Base-by-base conservation (phyloP, 2,113 vertebrate species). In the Eulacestoma nigropectus region DNA sequence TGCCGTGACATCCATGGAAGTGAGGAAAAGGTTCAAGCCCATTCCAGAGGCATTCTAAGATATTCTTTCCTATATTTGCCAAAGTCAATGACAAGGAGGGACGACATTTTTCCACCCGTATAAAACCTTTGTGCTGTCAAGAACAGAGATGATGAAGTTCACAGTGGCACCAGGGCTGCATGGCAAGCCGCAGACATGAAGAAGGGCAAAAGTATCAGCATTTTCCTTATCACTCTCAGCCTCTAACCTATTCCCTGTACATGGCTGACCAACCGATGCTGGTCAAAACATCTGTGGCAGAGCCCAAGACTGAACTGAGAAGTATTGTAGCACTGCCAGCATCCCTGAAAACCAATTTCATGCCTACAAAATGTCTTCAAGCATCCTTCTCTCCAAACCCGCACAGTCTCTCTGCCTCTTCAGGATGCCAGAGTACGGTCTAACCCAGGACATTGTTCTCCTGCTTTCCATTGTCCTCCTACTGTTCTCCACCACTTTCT, bases 341-440 rank as follows among this genome's bases (percentile, higher is more conserved):
- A 64, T 29, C 4, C 1, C 18, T 4, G 1, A 30, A 15, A 33
- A 42, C 6, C 8, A 15, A 6, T 56, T 69, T 9, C 8, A 15
- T 27, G 26, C 20, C 26, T 47, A 41, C 13, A 63, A 67, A 78
- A 33, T 6, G 3, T 25, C 35, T 78, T 41, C 52, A 78, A 22
- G 13, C 19, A 13, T 69, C 16, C 6, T 81, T 63, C 32, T 75
- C 16, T 84, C 33, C 49, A 64, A 52, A 47, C 3, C 6, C 19
- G 3, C 2, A 13, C 4, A 3, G 6, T 47, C 4, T 42, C 9
- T 49, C 50, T 77, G 6, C 16, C 17, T 57, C 55, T 62, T n/a
- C 35, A 37, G n/a, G n/a, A 11, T 62, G 11, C 5, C 29, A 69
- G 29, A 59, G 9, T 30, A 26, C 30, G 20, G 27, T 69, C 5